A percentile compares a stretch with the other conserved stretches of the same genome.
phyloP scores from a whole-genome alignment of 2,797 vertebrate genomes.

The Channa striata region DNA sequence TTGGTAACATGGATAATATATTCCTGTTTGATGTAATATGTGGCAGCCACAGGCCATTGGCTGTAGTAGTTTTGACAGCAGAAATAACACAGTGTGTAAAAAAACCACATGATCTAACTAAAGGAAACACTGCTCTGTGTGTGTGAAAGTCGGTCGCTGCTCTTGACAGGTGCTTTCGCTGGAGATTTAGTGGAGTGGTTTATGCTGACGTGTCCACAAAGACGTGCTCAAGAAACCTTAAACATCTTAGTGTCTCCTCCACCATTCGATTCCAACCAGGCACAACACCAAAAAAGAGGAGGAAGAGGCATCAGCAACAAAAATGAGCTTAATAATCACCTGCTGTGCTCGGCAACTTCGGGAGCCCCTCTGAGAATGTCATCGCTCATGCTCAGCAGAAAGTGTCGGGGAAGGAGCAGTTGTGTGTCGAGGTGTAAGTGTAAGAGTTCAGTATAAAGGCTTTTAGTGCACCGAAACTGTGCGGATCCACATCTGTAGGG shows the following conservation, averaged over 20 bases:
- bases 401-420: conserved; percentile 14
- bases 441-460: background rate
- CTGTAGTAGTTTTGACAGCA: background rate
- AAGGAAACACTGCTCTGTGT: background rate
- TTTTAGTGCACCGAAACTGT: background rate
- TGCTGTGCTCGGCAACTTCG: conserved; percentile 69
- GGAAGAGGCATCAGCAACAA: conserved; percentile 48
- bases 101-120: too few species aligned
- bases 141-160: background rate
- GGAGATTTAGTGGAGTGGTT: conserved; percentile 29
- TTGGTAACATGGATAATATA: too few species aligned
- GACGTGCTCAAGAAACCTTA: conserved; percentile 6
- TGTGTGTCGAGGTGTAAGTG: background rate
- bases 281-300: conserved; percentile 35
- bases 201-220: conserved; percentile 37
- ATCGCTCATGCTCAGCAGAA: conserved; percentile 67
- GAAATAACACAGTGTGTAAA: too few species aligned
- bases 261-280: conserved; percentile 26
- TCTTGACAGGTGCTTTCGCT: conserved; percentile 41
- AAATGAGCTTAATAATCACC: conserved; percentile 58
- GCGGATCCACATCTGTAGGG: background rate
- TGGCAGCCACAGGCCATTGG: conserved; percentile 42
- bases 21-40: conserved; percentile 40
- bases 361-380: conserved; percentile 56
- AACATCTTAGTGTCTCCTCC: conserved; percentile 18